phyloP scores from a whole-genome alignment of 2,113 vertebrate species.

The Henicopernis longicauda region DNA sequence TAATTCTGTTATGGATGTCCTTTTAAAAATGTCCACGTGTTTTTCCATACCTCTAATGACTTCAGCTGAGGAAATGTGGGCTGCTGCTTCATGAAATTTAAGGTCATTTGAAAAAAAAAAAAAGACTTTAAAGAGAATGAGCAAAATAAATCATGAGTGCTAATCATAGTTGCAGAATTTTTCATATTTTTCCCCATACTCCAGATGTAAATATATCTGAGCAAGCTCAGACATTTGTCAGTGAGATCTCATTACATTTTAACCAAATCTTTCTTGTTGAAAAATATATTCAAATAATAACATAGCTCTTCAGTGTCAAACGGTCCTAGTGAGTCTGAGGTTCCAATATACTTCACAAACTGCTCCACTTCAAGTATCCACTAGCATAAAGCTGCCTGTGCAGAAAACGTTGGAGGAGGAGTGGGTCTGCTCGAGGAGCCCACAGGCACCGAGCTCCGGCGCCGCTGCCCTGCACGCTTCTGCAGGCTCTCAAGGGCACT shows the following conservation, averaged over 20 bases:
- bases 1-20: not conserved
- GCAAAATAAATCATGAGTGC: not conserved
- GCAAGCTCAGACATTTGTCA: not conserved
- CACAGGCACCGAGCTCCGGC: fast-evolving
- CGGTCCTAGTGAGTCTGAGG: not conserved
- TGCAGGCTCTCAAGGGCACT: not conserved
- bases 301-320: not conserved
- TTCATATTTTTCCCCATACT: not conserved
- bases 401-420: not conserved
- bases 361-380: not conserved
- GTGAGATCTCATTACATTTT: not conserved
- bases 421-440: not conserved
- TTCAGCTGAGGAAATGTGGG: not conserved
- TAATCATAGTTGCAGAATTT: not conserved
- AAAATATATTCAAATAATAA: not conserved
- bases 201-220: not conserved
- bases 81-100: not conserved
- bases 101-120: not conserved
- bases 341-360: not conserved
- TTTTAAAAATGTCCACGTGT: not conserved
- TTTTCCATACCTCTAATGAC: not conserved
- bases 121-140: not conserved
- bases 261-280: not conserved
- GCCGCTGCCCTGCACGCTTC: fast-evolving
- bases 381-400: not conserved